Conservation (phyloP, 2,797 vertebrate species). For the Euphonia xanthogaster region DNA sequence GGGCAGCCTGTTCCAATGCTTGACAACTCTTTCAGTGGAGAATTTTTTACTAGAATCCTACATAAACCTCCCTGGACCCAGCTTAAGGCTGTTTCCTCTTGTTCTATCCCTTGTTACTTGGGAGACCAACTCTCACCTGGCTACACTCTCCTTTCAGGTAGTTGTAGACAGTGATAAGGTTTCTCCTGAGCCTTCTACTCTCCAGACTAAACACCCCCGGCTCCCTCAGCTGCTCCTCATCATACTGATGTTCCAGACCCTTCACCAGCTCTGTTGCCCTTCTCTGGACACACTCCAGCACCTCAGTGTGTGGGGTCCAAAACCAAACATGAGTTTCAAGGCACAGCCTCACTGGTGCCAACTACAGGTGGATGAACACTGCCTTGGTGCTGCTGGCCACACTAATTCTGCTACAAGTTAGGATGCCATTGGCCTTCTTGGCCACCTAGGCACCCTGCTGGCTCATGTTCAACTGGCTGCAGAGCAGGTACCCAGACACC, state of each 20-base stretch:
- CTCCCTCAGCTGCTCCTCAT: not conserved
- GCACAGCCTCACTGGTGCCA: accelerated
- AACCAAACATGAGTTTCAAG: accelerated
- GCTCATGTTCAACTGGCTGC: not conserved
- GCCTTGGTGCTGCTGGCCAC: not conserved
- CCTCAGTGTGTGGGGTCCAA: not conserved
- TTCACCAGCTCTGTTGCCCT: not conserved
- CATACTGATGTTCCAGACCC: not conserved
- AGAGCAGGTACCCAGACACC: too few species aligned
- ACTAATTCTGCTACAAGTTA: not conserved
- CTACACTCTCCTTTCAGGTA: not conserved
- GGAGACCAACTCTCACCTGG: not conserved
- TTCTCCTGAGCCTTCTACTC: not conserved
- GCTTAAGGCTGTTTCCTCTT: not conserved
- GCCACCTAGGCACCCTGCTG: not conserved
- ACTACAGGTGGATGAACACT: too few species aligned
- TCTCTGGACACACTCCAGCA: not conserved
- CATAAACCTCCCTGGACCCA: not conserved
- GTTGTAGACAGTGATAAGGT: not conserved
- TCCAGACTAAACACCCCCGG: not conserved
- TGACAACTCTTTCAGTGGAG: accelerated
- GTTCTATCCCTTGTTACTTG: not conserved
- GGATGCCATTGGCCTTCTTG: not conserved
- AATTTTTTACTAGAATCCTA: not conserved
- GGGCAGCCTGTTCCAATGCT: not conserved